phyloP scores from a whole-genome alignment of 1,140 invertebrate species.

The Drosophila virilis region DNA sequence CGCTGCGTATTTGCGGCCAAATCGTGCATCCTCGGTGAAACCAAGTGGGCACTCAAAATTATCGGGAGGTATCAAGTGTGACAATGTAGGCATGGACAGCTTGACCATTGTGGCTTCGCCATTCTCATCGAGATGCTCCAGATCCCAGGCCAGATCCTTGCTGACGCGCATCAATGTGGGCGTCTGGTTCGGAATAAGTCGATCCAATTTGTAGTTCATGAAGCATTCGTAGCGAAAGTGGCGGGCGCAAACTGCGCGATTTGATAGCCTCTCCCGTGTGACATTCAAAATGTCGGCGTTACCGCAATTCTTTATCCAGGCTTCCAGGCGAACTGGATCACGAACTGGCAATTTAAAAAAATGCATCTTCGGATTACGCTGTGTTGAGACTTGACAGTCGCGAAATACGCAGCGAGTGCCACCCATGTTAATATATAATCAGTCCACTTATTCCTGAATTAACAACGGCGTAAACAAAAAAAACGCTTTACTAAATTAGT shows the following conservation, averaged over 20 bases:
- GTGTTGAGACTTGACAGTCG: slow-evolving; percentile 80
- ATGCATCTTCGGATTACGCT: slow-evolving; percentile 83
- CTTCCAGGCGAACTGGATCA: slow-evolving; percentile 74
- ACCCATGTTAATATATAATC: slow-evolving; percentile 77
- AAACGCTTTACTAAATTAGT: neutral
- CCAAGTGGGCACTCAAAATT: slow-evolving; percentile 58
- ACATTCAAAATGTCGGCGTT: slow-evolving; percentile 78
- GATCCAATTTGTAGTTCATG: slow-evolving; percentile 83
- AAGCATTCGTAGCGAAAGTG: slow-evolving; percentile 85
- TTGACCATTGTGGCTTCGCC: slow-evolving; percentile 54
- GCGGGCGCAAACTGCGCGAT: slow-evolving; percentile 84
- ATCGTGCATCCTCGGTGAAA: slow-evolving; percentile 36
- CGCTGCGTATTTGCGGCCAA: slow-evolving; percentile 16
- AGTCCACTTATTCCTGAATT: neutral
- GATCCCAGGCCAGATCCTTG: slow-evolving; percentile 57
- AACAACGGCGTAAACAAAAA: slow-evolving; percentile 14
- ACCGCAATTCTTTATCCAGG: slow-evolving; percentile 83
- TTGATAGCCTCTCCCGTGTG: slow-evolving; percentile 76
- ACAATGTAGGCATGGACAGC: slow-evolving; percentile 32
- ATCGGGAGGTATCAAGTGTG: slow-evolving; percentile 59
- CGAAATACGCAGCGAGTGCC: slow-evolving; percentile 85
- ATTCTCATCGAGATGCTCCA: slow-evolving; percentile 46
- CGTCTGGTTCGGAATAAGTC: slow-evolving; percentile 50
- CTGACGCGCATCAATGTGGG: slow-evolving; percentile 61
- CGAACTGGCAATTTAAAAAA: slow-evolving; percentile 85